phyloP scores from a whole-genome alignment of 2,888 invertebrate genomes.

The Prostheceraeus crozeri region DNA sequence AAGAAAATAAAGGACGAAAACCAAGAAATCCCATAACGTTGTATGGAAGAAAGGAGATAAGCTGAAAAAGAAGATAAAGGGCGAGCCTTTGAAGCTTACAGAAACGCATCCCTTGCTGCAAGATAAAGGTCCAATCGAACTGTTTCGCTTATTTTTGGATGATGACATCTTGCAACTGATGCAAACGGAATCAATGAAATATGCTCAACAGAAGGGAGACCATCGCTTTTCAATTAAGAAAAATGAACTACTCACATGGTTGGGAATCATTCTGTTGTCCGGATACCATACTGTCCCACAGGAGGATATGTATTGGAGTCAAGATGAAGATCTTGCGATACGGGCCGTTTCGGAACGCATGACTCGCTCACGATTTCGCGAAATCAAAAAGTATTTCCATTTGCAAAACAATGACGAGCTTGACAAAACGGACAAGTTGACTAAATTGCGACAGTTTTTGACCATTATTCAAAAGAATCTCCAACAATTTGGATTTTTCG shows the following conservation, averaged over 20 bases:
- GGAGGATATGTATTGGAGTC: conserved; percentile 35
- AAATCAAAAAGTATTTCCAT: conserved; percentile 40
- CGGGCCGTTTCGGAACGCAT: conserved; percentile 34
- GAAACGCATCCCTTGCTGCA: conserved; percentile 26
- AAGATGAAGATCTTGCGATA: conserved; percentile 36
- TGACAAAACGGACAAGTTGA: conserved; percentile 39
- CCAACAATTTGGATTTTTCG: conserved; percentile 29
- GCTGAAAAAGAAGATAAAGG: conserved; percentile 12
- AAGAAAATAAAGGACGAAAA: too few relatives aligned
- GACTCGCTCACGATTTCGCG: conserved; percentile 39
- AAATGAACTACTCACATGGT: conserved; percentile 8
- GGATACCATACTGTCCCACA: conserved; percentile 38
- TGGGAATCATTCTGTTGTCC: conserved; percentile 38
- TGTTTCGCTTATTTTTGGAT: conserved; percentile 23
- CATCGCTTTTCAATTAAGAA: conserved; percentile 24
- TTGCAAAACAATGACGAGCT: conserved; percentile 32
- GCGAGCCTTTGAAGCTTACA: conserved; percentile 13
- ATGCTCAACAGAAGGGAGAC: conserved; percentile 37
- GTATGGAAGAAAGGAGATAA: conserved; percentile 14
- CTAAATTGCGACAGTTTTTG: conserved; percentile 39
- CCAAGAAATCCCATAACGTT: too few relatives aligned
- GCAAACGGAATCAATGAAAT: conserved; percentile 23
- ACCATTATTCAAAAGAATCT: conserved; percentile 36
- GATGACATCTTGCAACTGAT: conserved; percentile 3
- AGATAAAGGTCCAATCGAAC: conserved; percentile 12